Evolutionary conservation across 2,888 invertebrate species (phyloP), one percentile per base, ranked within the genome.

Genomic region (Bembecia ichneumoniformis): DNA sequence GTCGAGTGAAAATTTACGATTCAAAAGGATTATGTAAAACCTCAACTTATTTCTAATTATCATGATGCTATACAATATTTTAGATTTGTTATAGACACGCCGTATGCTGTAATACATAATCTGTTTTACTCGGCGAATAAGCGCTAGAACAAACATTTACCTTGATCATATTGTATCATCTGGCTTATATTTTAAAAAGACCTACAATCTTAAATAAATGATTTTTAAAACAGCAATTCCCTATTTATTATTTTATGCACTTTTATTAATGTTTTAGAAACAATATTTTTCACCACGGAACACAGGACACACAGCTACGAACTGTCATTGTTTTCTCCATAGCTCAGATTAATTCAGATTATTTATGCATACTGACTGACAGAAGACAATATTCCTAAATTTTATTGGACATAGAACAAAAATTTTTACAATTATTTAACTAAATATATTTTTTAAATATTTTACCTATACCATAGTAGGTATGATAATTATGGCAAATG

Each of bases 241-340:
- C 10, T 13, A 40, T 40, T 40, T 5, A 1, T 40, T 52, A 55
- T 51, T 56, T 50, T 54, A 48, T 55, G 60, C 53, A 63, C 60
- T 66, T 61, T 59, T 63, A 71, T n/a, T n/a, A 74, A 70, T 69
- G 64, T 65, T 68, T 66, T 72, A 74, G 71, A 75, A 74, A 76
- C 74, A 74, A 66, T 66, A 20, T n/a, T 46, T 28, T 28, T 28
- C 9, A 28, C 28, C 28, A 28, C 28, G 28, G 28, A 5, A 28
- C 28, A 64, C 64, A 68, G 65, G 73, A 69, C 71, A 72, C 77
- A 72, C 84, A 84, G 83, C 83, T 84, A 82, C 83, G 73, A 82
- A 63, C 74, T 77, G 83, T 83, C 82, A 83, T 28, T 28, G 28
- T 28, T 28, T 28, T 9, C 9, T 9, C 28, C 28, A 28, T 9